Conservation (phyloP, 2,797 vertebrate species). For the Harpagifer antarcticus region DNA sequence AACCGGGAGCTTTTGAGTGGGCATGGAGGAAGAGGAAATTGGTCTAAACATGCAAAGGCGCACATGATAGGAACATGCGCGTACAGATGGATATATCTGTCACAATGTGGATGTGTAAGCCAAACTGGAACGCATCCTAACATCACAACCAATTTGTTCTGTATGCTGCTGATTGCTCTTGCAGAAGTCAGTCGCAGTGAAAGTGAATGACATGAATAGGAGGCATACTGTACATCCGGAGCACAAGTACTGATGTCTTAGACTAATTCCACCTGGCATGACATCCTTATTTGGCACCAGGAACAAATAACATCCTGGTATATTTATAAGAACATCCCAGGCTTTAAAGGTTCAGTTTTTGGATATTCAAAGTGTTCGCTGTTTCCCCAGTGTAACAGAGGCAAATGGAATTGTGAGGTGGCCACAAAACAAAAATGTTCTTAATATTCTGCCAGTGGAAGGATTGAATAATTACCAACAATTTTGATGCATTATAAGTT, state of each 20-base stretch:
- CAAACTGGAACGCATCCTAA: slow-evolving; percentile 33
- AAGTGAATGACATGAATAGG: slow-evolving; percentile 48
- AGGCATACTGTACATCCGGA: slow-evolving; percentile 21
- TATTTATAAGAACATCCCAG: slow-evolving; percentile 3
- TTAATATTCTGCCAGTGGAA: too few relatives aligned
- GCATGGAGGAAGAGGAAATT: slow-evolving; percentile 52
- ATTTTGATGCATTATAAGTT: too few relatives aligned
- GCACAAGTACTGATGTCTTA: not conserved
- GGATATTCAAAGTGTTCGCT: not conserved
- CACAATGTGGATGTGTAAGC: slow-evolving; percentile 27
- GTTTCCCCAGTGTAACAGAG: not conserved
- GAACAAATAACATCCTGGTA: not conserved
- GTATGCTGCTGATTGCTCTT: slow-evolving; percentile 49
- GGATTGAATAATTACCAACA: too few relatives aligned
- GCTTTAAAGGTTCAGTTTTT: not conserved
- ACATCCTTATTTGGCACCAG: slow-evolving; percentile 9
- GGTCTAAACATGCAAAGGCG: slow-evolving; percentile 40
- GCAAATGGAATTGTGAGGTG: too few relatives aligned
- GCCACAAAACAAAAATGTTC: not conserved
- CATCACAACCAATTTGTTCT: slow-evolving; percentile 43
- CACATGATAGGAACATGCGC: not conserved
- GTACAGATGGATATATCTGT: slow-evolving; percentile 37
- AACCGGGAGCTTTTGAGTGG: slow-evolving; percentile 59
- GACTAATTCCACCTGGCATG: slow-evolving; percentile 35
- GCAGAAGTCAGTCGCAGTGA: slow-evolving; percentile 19